Conservation (phyloP, 2,113 vertebrate species). For the Phaethon lepturus region DNA sequence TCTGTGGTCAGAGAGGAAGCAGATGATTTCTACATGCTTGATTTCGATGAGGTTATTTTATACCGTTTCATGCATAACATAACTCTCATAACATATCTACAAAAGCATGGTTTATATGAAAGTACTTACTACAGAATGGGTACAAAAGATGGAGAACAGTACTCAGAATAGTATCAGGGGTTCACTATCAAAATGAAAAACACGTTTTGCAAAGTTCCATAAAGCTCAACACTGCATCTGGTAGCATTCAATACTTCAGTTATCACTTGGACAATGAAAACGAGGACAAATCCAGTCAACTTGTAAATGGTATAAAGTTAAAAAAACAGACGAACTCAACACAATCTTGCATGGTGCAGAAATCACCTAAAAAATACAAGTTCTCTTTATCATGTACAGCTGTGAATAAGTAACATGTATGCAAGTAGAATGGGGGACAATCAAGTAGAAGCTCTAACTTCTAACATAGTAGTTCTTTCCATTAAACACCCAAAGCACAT, state of each 20-base stretch:
- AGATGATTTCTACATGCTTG: background rate
- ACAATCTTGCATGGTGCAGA: background rate
- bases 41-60: background rate
- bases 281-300: background rate
- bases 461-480: background rate
- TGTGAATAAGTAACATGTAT: background rate
- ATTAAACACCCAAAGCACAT: background rate
- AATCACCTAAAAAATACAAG: background rate
- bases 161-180: background rate
- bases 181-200: background rate
- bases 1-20: background rate
- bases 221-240: background rate
- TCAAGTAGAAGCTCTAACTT: background rate
- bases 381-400: background rate
- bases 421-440: background rate
- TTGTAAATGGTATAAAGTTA: accelerated
- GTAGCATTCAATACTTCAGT: background rate
- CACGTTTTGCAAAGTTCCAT: background rate
- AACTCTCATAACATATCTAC: background rate
- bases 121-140: background rate
- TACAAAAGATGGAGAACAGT: background rate
- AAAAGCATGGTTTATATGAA: background rate
- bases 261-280: background rate
- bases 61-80: accelerated
- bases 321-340: background rate